Evolutionary conservation across 2,797 vertebrate species (phyloP).

Genomic region (Crenuchus spilurus): DNA sequence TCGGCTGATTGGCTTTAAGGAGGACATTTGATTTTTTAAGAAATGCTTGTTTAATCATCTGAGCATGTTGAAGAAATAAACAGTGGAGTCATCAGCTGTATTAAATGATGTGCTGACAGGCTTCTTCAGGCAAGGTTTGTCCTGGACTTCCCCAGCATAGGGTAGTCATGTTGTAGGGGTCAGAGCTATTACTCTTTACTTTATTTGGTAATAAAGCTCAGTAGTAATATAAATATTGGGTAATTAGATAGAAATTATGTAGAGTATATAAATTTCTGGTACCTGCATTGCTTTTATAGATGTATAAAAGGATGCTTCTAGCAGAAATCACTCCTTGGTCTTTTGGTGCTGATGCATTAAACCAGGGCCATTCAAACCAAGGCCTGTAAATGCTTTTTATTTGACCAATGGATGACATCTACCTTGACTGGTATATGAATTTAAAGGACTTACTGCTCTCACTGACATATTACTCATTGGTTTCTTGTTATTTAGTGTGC

Average conservation of each 20-base stretch:
- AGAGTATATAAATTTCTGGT: slow-evolving; percentile 8
- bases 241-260: not conserved
- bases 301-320: slow-evolving; percentile 1
- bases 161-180: not conserved
- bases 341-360: not conserved
- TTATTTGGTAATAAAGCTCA: not conserved
- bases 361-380: not conserved
- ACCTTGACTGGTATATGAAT: not conserved
- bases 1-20: no score
- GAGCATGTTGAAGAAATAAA: slow-evolving; percentile 1
- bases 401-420: not conserved
- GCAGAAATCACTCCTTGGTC: not conserved
- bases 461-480: not conserved
- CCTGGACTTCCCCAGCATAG: not conserved
- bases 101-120: slow-evolving; percentile 14
- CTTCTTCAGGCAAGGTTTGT: no score
- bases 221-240: not conserved
- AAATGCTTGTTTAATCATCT: slow-evolving; percentile 1
- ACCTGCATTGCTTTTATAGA: not conserved
- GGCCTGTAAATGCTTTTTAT: slow-evolving; percentile 7
- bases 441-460: not conserved
- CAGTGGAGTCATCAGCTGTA: not conserved
- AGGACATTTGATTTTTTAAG: not conserved
- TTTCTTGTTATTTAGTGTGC: not conserved
- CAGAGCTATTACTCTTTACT: not conserved